Evolutionary conservation across 2,888 invertebrate species (phyloP).

Genomic region (Stenchaetothrips biformis): DNA sequence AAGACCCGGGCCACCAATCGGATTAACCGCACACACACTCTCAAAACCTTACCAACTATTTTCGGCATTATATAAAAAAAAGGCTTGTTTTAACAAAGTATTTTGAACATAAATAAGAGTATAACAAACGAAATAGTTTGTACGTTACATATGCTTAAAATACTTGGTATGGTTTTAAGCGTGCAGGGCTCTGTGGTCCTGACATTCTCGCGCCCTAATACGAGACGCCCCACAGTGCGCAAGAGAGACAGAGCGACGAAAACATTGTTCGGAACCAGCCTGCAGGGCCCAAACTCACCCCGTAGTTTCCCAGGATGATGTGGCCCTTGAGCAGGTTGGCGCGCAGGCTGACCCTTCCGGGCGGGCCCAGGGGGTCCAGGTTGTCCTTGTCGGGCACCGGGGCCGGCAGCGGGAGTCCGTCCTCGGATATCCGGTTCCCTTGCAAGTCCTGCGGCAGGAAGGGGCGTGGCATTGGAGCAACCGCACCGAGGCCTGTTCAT

Average conservation of each 20-base stretch:
- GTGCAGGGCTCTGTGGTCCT: constrained; percentile 31
- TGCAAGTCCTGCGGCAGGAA: constrained; percentile 33
- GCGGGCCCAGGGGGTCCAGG: constrained; percentile 46
- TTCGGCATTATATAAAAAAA: too few relatives aligned
- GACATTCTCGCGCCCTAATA: neutral
- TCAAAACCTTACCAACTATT: too few relatives aligned
- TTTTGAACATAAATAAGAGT: too few relatives aligned
- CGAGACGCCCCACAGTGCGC: constrained; percentile 4
- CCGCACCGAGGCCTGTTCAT: neutral
- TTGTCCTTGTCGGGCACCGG: constrained; percentile 30
- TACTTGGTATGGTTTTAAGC: constrained; percentile 27
- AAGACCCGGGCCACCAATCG: too few relatives aligned
- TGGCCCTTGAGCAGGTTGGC: constrained; percentile 75
- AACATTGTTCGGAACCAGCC: too few relatives aligned
- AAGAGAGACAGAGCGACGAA: constrained; percentile 30
- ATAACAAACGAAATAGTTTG: too few relatives aligned
- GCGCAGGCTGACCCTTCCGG: constrained; percentile 69
- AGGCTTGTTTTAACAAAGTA: too few relatives aligned
- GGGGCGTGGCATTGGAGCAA: neutral
- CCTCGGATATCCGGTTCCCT: constrained; percentile 33
- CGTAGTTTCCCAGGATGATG: constrained; percentile 79
- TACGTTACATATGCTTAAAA: too few relatives aligned
- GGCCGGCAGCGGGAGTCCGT: constrained; percentile 7
- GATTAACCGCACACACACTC: too few relatives aligned
- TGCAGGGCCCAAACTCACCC: constrained; percentile 53